Evolutionary conservation across 2,113 vertebrate genomes (phyloP).

Genomic region (Pantherophis guttatus): DNA sequence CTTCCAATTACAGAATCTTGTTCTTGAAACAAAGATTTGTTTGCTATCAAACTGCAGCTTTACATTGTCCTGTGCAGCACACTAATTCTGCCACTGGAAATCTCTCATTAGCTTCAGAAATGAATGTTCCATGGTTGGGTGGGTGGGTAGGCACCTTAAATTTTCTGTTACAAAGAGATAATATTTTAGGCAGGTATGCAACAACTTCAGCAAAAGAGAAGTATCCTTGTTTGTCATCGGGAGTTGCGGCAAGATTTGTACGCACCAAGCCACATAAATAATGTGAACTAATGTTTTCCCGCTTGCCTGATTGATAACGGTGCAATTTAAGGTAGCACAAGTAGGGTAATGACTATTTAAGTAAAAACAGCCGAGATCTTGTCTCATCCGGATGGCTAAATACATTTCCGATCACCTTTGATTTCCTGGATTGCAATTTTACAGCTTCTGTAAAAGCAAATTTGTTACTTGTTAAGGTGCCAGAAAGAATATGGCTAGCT

Average conservation of each 20-base stretch:
- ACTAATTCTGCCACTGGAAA: conserved; percentile 47
- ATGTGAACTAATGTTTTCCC: conserved; percentile 38
- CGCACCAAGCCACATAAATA: conserved; percentile 39
- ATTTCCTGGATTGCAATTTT: not conserved
- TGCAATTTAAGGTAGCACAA: conserved; percentile 41
- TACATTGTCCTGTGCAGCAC: conserved; percentile 40
- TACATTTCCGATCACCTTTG: not conserved
- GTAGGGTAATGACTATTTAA: not conserved
- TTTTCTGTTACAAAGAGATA: conserved; percentile 43
- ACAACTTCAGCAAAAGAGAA: conserved; percentile 52
- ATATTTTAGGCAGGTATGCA: conserved; percentile 47
- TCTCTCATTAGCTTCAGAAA: conserved; percentile 47
- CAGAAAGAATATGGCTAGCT: not conserved
- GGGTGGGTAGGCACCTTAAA: conserved; percentile 25
- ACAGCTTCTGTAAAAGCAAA: not conserved
- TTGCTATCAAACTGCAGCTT: conserved; percentile 54
- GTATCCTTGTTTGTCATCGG: conserved; percentile 49
- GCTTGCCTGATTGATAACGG: conserved; percentile 42
- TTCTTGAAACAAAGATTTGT: conserved; percentile 53
- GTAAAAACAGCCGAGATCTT: not conserved
- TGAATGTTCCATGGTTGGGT: conserved; percentile 16
- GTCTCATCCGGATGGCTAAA: not conserved
- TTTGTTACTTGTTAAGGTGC: not conserved
- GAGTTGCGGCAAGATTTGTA: conserved; percentile 37
- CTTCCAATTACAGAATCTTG: conserved; percentile 61